Evolutionary conservation across 2,888 invertebrate species (phyloP), one percentile per base, ranked within the genome.

Genomic region (Macaria notata): DNA sequence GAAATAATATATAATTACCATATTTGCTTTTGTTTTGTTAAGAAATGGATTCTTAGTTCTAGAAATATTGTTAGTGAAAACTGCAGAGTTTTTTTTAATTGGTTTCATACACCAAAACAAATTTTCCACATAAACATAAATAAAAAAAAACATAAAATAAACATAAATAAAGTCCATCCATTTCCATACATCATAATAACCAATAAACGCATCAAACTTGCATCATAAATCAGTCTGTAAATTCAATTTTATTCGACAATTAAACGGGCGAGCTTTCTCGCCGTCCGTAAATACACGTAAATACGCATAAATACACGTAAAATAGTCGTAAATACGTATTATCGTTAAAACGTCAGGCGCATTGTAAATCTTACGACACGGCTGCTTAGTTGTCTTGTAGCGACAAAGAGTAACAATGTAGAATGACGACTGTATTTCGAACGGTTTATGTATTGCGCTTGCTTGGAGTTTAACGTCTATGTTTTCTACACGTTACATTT

Each of bases 211-310:
- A 63, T 62, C 56, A 46, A 47, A 50, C 56, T 61, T 49, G 39
- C 41, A 31, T 56, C 76, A 71, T 88, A 88, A 87, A 88, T 88
- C 88, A 86, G 80, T 78, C 78, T 78, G 83, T 91, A 91, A 91
- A 92, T 89, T 90, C 81, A 85, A 88, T 88, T 91, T 92, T 88
- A 91, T 92, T 86, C 86, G 88, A 85, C 90, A 89, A 91, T 91
- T 87, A 92, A 92, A 89, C 87, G 75, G 80, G 77, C 83, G 81
- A 77, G 85, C 87, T 88, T 89, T 88, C 86, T 82, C 84, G 84
- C 68, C 81, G 77, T 75, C 78, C 83, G 54, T 59, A 59, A 59
- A 58, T 58, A 59, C 52, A 52, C 59, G 81, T 87, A 59, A 59
- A 57, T 57, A 59, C 55, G 55, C 59, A 81, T 87, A 87, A 88